phyloP scores from a whole-genome alignment of 2,113 vertebrate species.

The Coryphaenoides rupestris region DNA sequence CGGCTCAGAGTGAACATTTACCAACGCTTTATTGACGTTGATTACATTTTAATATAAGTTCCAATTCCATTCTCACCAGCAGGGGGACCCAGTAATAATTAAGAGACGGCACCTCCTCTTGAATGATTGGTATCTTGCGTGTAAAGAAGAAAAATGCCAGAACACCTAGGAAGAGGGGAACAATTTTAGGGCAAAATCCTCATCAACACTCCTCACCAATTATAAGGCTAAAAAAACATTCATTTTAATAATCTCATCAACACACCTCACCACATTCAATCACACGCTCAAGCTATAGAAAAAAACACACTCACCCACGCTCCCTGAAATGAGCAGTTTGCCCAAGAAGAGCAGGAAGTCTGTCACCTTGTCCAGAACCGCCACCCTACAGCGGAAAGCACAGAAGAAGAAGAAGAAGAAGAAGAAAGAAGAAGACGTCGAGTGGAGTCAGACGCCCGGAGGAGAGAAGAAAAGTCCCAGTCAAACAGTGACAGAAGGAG shows the following conservation, averaged over 20 bases:
- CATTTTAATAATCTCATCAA: not conserved
- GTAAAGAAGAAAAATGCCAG: constrained; percentile 94
- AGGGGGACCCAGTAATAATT: constrained; percentile 95
- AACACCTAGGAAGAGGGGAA: constrained; percentile 73
- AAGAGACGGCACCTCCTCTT: constrained; percentile 78
- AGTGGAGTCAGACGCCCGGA: constrained; percentile 6
- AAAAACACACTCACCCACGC: constrained; percentile 84
- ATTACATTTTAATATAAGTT: not conserved
- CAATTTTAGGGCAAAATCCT: not conserved
- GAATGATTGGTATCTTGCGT: constrained; percentile 75
- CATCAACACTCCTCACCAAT: not conserved
- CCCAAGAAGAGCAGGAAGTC: constrained; percentile 91
- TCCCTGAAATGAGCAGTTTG: constrained; percentile 88
- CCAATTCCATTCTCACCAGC: constrained; percentile 76
- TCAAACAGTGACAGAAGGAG: constrained; percentile 5
- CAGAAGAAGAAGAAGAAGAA: not conserved
- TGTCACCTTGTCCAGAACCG: constrained; percentile 92
- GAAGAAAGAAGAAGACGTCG: constrained; percentile 30
- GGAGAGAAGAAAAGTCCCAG: not conserved
- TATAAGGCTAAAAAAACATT: not conserved
- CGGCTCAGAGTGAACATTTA: constrained; percentile 18
- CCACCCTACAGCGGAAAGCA: constrained; percentile 73
- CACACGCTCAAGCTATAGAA: not conserved
- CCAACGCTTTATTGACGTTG: not conserved
- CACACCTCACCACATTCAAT: not conserved